Evolutionary conservation across 2,797 vertebrate genomes (phyloP).

Genomic region (Tolypeutes matacus): DNA sequence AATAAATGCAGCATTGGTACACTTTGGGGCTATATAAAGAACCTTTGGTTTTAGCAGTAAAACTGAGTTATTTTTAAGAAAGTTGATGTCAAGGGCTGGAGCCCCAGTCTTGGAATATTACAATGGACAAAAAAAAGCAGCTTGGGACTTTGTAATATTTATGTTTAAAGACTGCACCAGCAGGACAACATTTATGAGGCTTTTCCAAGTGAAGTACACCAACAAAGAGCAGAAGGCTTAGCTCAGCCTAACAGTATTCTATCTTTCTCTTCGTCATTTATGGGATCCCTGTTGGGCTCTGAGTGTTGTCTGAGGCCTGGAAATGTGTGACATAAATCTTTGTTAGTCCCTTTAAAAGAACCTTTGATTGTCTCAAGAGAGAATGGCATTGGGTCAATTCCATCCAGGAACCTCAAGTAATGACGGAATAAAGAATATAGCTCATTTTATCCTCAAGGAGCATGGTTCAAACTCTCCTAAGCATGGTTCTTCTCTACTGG

Average conservation of each 20-base stretch:
- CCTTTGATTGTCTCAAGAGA: slow-evolving; percentile 9
- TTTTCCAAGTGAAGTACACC: slow-evolving; percentile 63
- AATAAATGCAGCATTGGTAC: slow-evolving; percentile 53
- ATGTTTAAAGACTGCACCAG: slow-evolving; percentile 73
- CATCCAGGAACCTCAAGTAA: neutral
- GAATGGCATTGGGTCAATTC: neutral
- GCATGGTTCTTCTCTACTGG: neutral
- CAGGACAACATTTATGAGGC: slow-evolving; percentile 44
- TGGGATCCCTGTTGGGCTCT: slow-evolving; percentile 14
- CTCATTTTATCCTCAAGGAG: neutral
- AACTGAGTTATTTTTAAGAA: slow-evolving; percentile 81
- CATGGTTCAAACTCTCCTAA: neutral
- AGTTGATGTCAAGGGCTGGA: slow-evolving; percentile 71
- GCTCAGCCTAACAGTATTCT: neutral
- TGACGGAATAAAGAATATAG: neutral
- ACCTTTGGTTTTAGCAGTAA: slow-evolving; percentile 74
- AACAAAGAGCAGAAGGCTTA: neutral
- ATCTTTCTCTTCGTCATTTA: slow-evolving; percentile 54
- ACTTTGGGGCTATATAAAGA: slow-evolving; percentile 64
- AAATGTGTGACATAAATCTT: slow-evolving; percentile 61
- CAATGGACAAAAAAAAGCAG: slow-evolving; percentile 67
- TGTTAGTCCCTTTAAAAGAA: slow-evolving; percentile 47
- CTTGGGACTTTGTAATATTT: slow-evolving; percentile 78
- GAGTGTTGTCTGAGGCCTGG: slow-evolving; percentile 2
- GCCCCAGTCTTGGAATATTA: slow-evolving; percentile 75